A percentile compares a stretch with the other conserved stretches of the same genome.
Conservation (phyloP, 37 sponge, comb jelly and placozoan genomes). For the Spongilla lacustris region DNA sequence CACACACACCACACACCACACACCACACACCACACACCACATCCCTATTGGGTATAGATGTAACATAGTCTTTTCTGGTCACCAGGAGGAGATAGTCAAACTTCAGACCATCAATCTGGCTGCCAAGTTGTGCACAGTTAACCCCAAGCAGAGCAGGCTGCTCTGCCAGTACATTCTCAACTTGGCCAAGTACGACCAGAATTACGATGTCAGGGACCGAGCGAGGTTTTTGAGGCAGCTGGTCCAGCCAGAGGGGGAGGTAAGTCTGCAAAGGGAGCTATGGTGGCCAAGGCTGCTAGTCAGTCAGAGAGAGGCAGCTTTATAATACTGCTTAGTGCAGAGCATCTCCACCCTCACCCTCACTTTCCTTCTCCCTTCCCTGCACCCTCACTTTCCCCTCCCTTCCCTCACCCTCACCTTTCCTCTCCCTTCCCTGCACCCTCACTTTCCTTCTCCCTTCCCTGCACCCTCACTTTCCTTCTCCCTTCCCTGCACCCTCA, state of each 20-base stretch:
- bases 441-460: no score
- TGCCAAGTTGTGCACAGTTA: constrained; percentile 89
- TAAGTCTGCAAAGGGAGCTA: no score
- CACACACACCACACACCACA: not conserved
- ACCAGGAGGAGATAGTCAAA: constrained; percentile 94
- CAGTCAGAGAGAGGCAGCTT: no score
- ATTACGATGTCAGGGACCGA: constrained; percentile 98
- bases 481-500: no score
- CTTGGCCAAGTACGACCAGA: constrained; percentile 95
- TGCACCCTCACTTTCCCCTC: not conserved
- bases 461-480: no score
- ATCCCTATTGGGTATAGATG: not conserved
- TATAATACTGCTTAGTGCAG: no score
- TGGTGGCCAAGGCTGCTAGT: no score
- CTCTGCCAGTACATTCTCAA: constrained; percentile 94
- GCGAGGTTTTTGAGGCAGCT: constrained; percentile 90
- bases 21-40: not conserved
- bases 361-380: no score
- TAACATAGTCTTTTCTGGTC: not conserved
- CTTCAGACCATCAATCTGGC: constrained; percentile 96
- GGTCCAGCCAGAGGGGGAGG: constrained; percentile 68
- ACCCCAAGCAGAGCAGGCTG: constrained; percentile 89
- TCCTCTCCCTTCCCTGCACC: no score
- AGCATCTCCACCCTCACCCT: no score
- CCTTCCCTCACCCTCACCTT: not conserved